A percentile compares a stretch with the other conserved stretches of the same genome.
Conservation (phyloP, 2,797 vertebrate species). For the Labeo calbasu region DNA sequence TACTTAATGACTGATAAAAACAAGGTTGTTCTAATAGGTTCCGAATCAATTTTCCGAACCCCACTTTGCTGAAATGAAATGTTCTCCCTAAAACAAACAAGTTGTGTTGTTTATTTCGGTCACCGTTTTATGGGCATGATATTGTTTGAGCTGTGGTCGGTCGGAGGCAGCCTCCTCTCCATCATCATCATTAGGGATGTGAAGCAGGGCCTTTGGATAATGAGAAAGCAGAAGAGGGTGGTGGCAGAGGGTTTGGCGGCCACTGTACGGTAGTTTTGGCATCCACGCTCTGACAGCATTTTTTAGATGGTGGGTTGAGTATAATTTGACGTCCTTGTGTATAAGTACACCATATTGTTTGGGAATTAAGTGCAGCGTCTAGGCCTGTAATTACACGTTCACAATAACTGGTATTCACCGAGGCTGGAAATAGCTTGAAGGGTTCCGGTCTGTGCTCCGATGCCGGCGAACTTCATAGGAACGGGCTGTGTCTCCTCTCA, state of each 20-base stretch:
- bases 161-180: constrained; percentile 54
- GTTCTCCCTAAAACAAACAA: constrained; percentile 40
- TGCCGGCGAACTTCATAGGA: constrained; percentile 68
- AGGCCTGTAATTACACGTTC: constrained; percentile 83
- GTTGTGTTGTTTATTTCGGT: constrained; percentile 41
- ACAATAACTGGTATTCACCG: constrained; percentile 80
- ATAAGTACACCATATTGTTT: constrained; percentile 85
- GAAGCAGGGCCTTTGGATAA: constrained; percentile 55
- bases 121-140: constrained; percentile 45
- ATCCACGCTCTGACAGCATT: constrained; percentile 52
- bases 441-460: constrained; percentile 76
- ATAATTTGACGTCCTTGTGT: constrained; percentile 77
- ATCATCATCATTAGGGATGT: constrained; percentile 55
- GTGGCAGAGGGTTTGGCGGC: constrained; percentile 63
- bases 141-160: constrained; percentile 57
- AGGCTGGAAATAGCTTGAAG: constrained; percentile 78
- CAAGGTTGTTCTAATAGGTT: constrained; percentile 30
- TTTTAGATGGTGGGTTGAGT: constrained; percentile 64
- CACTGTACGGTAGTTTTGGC: constrained; percentile 58
- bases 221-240: constrained; percentile 62
- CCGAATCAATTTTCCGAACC: constrained; percentile 7
- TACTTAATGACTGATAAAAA: constrained; percentile 11
- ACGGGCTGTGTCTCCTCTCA: constrained; percentile 75
- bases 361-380: constrained; percentile 82
- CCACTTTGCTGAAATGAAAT: constrained; percentile 28